Evolutionary conservation across 2,797 vertebrate species (phyloP).

Genomic region (Schizothorax lantsangensis): DNA sequence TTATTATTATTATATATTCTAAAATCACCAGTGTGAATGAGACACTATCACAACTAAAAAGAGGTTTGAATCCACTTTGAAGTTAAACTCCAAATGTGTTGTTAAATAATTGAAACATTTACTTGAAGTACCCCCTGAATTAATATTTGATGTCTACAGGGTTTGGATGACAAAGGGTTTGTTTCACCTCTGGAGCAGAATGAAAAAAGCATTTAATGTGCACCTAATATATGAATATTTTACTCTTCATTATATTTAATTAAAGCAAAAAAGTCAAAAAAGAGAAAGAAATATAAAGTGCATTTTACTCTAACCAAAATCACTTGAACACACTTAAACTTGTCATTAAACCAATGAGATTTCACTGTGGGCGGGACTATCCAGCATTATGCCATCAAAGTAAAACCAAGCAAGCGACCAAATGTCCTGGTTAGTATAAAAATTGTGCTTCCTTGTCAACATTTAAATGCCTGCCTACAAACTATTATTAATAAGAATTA

Average conservation of each 20-base stretch:
- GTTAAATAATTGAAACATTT: background rate
- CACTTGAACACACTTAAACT: background rate
- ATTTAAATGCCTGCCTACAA: background rate
- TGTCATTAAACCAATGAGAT: background rate
- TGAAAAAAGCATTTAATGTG: background rate
- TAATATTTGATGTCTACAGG: background rate
- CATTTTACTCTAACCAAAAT: background rate
- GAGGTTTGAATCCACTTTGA: background rate
- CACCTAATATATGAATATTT: background rate
- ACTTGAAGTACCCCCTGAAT: background rate
- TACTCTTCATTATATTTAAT: background rate
- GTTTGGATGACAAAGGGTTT: background rate
- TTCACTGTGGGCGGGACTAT: background rate
- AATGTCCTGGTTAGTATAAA: background rate
- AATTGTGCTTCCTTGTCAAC: background rate
- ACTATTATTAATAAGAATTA: background rate
- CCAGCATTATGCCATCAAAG: too few relatives aligned
- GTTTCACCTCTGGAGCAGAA: background rate
- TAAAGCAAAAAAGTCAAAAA: background rate
- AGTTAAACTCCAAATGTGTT: background rate
- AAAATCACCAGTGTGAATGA: background rate
- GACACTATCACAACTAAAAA: background rate
- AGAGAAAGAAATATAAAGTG: background rate
- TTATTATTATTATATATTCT: background rate
- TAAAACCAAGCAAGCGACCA: background rate